Base-by-base conservation (phyloP, 2,113 vertebrate genomes). In the Colistium nudipinnis region DNA sequence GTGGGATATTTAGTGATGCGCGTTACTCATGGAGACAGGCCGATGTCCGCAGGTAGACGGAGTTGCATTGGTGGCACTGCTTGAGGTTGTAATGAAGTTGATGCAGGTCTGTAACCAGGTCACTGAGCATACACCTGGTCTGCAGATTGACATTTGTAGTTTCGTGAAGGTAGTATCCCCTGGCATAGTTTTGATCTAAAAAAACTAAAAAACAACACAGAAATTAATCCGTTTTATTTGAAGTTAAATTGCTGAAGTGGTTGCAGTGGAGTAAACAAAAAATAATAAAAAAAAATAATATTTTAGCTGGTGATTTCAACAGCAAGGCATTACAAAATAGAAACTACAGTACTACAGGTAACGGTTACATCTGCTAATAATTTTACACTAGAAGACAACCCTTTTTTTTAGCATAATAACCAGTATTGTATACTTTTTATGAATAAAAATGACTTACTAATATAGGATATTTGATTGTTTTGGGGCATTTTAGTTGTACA, bases 51-150 rank as follows among this genome's bases (percentile, higher is more conserved):
- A 47, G 80, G 83, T 79, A 66, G 70, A 65, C 74, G 62, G 59
- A 83, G 74, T 25, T 63, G 63, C 60, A 5, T 66, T 33, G 74
- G 76, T 72, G 76, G 56, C 72, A 27, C 61, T 20, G 76, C 81
- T 83, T 71, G 62, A 84, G 80, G 78, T 64, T 51, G 76, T 70
- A 61, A 80, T 87, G 82, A 78, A 81, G 78, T 70, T 78, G 61
- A 79, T 83, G 79, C 54, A 62, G 72, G 78, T 82, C 69, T 82
- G 74, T 74, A 83, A 80, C 59, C 88, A 85, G 88, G 89, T 90
- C 89, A 89, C 76, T 87, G 81, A 89, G 81, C 87, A 90, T 74
- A 65, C 79, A 87, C 86, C 82, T 78, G 77, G 54, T 65, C 54
- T 70, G 56, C 36, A 72, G 52, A 80, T 51, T 86, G 87, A 90